These are phyloP conservation scores for Pseudomyrmex concolor DNA, from an alignment of 1,140 invertebrate genomes.

Conservation along the genomic window DNA sequence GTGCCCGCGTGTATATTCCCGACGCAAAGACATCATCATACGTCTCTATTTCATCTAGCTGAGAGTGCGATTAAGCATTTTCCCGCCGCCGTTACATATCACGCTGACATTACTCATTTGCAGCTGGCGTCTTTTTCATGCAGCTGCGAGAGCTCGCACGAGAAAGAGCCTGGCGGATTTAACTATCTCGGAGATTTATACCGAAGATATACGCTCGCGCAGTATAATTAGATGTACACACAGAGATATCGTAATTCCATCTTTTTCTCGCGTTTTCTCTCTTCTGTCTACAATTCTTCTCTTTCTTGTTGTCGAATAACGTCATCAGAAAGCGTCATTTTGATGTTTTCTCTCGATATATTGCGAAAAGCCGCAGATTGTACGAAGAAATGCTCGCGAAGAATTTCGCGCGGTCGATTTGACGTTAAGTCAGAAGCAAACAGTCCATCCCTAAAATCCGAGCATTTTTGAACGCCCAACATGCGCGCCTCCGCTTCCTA, in stretches of 20 bases:
- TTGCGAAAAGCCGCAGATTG: background rate
- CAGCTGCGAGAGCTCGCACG: slow-evolving; percentile 29
- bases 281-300: too few species aligned
- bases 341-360: background rate
- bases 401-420: slow-evolving; percentile 25
- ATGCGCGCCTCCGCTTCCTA: background rate
- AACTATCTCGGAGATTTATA: slow-evolving; percentile 44
- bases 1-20: background rate
- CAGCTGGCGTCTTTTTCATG: slow-evolving; percentile 57
- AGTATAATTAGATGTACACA: slow-evolving; percentile 24
- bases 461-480: slow-evolving; percentile 16
- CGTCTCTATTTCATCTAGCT: slow-evolving; percentile 44
- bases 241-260: background rate
- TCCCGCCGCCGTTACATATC: slow-evolving; percentile 49
- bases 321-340: background rate
- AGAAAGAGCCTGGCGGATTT: slow-evolving; percentile 36
- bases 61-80: slow-evolving; percentile 43
- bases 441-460: background rate
- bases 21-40: slow-evolving; percentile 34
- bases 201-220: slow-evolving; percentile 25
- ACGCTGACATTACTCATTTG: slow-evolving; percentile 52
- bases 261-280: too few species aligned
- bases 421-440: background rate
- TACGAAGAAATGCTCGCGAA: background rate
- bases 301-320: background rate